Evolutionary conservation across 2,888 invertebrate genomes (phyloP).

Genomic region (Herminia tarsipennalis): DNA sequence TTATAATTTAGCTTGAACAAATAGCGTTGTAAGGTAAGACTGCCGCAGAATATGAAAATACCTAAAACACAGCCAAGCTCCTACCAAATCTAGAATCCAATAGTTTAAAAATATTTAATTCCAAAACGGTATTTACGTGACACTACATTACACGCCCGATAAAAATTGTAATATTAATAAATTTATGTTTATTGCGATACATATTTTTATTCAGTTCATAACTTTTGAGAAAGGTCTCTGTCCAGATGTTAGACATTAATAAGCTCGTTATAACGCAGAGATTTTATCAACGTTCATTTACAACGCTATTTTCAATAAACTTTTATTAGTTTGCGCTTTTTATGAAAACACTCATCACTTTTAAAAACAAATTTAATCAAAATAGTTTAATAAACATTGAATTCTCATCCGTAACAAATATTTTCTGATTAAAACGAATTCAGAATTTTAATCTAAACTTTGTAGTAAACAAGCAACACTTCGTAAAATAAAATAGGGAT

Average conservation of each 20-base stretch:
- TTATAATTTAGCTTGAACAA: too few relatives aligned
- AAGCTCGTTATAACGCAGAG: background rate
- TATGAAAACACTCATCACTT: too few relatives aligned
- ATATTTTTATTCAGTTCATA: slow-evolving; percentile 2
- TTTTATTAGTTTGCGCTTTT: too few relatives aligned
- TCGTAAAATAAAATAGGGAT: background rate
- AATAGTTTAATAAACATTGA: too few relatives aligned
- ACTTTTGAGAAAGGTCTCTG: background rate
- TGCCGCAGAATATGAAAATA: too few relatives aligned
- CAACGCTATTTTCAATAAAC: background rate
- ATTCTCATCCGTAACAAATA: too few relatives aligned
- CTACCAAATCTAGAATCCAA: too few relatives aligned
- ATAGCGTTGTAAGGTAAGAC: too few relatives aligned
- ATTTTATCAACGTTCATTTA: background rate
- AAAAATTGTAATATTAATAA: background rate
- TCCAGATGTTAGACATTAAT: background rate
- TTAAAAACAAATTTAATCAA: too few relatives aligned
- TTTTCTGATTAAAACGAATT: slow-evolving; percentile 27
- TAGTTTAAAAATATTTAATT: background rate
- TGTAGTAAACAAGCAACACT: slow-evolving; percentile 4
- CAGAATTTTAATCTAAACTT: slow-evolving; percentile 29
- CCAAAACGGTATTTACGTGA: background rate
- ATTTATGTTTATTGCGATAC: background rate
- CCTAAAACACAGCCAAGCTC: too few relatives aligned
- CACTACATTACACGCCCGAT: too few relatives aligned